These are phyloP conservation scores for Eristalinus aeneus DNA, from an alignment of 2,888 invertebrate genomes.

Conservation along the genomic window DNA sequence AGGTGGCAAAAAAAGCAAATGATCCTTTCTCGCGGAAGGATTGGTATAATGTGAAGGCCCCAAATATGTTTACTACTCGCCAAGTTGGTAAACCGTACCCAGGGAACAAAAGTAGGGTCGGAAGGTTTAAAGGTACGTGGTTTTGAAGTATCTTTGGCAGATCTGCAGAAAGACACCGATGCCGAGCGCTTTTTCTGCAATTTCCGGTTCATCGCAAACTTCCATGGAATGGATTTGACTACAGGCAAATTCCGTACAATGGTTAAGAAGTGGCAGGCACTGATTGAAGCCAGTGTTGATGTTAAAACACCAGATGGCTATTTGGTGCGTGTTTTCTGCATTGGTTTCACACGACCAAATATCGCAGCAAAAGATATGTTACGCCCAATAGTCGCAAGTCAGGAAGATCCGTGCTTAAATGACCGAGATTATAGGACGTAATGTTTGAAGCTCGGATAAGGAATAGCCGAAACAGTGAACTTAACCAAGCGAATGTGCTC, in stretches of 20 bases:
- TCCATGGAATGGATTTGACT: slow-evolving; percentile 99
- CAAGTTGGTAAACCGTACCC: slow-evolving; percentile 99
- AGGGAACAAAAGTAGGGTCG: slow-evolving; percentile 95
- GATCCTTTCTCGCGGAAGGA: slow-evolving; percentile 99
- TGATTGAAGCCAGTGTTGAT: slow-evolving; percentile 98
- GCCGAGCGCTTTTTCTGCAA: slow-evolving; percentile 99
- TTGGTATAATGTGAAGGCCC: slow-evolving; percentile 99
- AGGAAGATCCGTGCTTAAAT: slow-evolving; percentile 97
- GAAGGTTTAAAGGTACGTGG: slow-evolving; percentile 99
- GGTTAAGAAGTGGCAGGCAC: slow-evolving; percentile 99
- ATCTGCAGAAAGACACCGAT: slow-evolving; percentile 97
- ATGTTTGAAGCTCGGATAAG: slow-evolving; percentile 94
- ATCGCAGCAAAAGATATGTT: slow-evolving; percentile 98
- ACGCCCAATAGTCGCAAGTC: slow-evolving; percentile 99
- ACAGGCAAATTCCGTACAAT: slow-evolving; percentile 99
- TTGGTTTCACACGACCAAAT: slow-evolving; percentile 97
- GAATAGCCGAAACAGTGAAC: too few species aligned
- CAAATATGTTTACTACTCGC: slow-evolving; percentile 97
- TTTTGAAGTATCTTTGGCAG: slow-evolving; percentile 98
- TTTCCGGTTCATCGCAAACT: slow-evolving; percentile 98
- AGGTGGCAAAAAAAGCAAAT: slow-evolving; percentile 99
- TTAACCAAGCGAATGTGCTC: too few species aligned
- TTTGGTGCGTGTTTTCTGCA: slow-evolving; percentile 97
- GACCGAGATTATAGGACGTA: slow-evolving; percentile 97
- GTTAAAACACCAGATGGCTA: slow-evolving; percentile 99